A percentile compares a stretch with the other conserved stretches of the same genome.
phyloP scores from a whole-genome alignment of 2,888 invertebrate species.

The Dicycla oo region DNA sequence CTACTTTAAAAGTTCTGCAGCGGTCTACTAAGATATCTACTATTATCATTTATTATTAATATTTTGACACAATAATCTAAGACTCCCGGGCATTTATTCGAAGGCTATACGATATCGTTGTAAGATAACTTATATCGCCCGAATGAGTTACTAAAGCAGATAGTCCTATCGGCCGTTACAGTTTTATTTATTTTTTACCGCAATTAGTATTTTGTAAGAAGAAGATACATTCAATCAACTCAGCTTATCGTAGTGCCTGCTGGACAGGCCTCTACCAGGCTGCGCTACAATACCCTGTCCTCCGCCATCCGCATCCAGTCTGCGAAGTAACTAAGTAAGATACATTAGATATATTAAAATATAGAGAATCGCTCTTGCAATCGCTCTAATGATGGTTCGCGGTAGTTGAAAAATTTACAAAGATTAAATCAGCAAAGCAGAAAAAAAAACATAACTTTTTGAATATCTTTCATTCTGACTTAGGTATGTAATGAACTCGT shows the following conservation, averaged over 20 bases:
- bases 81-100: constrained; percentile 9
- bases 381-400: neutral
- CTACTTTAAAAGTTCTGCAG: constrained; percentile 4
- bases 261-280: too few relatives aligned
- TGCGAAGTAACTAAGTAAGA: neutral
- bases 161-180: constrained; percentile 5
- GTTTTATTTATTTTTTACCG: neutral
- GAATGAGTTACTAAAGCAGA: neutral
- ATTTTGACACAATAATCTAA: neutral
- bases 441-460: neutral
- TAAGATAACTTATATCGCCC: constrained; percentile 24
- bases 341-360: neutral
- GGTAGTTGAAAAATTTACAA: neutral
- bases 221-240: too few relatives aligned
- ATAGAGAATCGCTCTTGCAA: neutral
- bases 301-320: too few relatives aligned
- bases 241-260: too few relatives aligned
- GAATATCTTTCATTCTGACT: neutral
- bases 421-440: neutral
- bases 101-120: constrained; percentile 4
- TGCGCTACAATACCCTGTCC: too few relatives aligned
- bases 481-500: neutral
- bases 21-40: constrained; percentile 3
- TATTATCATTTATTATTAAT: constrained; percentile 18
- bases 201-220: neutral